These are phyloP conservation scores for Drosophila fulvimacula DNA, from an alignment of 2,888 invertebrate species.

Conservation along the genomic window DNA sequence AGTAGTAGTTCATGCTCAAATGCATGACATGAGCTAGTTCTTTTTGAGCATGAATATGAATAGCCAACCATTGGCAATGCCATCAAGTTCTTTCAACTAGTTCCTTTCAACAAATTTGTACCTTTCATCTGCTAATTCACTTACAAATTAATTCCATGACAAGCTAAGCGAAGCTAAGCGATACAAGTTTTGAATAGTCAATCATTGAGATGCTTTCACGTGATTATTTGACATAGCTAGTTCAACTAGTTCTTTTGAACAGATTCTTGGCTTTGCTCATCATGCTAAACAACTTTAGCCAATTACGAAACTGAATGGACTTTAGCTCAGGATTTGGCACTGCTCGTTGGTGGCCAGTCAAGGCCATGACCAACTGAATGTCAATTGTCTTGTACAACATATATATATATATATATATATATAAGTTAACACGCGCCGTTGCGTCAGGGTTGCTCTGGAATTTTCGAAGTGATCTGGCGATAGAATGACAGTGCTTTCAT, in stretches of 20 bases:
- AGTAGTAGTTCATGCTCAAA: no score
- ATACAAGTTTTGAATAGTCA: not conserved
- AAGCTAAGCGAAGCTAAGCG: not conserved
- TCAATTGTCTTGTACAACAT: conserved; percentile 1
- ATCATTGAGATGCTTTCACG: not conserved
- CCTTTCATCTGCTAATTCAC: no score
- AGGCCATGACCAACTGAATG: conserved; percentile 9
- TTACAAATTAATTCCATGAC: not conserved
- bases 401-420: not conserved
- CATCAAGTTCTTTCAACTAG: no score
- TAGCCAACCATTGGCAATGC: no score
- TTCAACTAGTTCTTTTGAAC: conserved; percentile 1
- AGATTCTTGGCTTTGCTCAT: not conserved
- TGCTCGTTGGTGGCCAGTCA: not conserved
- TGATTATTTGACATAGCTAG: conserved; percentile 1
- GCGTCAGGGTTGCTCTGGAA: no score
- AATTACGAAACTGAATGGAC: conserved; percentile 18
- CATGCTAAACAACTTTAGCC: not conserved
- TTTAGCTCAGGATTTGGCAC: not conserved
- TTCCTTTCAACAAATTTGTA: no score
- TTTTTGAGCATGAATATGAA: no score
- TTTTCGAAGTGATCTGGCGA: no score
- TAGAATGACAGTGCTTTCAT: no score
- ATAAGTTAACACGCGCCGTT: no score
- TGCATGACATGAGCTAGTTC: no score